Conservation (phyloP, 2,888 invertebrate species). For the Epistrophe eligans region DNA sequence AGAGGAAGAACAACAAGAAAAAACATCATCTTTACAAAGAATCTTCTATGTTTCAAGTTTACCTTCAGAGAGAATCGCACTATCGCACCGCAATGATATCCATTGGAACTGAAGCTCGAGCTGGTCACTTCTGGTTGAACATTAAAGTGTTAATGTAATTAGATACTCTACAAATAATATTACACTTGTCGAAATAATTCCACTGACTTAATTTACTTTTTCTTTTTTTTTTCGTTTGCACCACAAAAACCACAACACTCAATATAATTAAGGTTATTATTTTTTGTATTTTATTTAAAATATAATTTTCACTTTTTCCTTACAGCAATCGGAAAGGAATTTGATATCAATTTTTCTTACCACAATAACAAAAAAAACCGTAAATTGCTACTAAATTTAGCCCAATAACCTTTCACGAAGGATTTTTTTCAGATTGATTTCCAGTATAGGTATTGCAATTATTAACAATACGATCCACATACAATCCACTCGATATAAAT, state of each 20-base stretch:
- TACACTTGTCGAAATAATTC: constrained; percentile 66
- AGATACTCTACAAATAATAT: constrained; percentile 41
- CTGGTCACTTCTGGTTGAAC: constrained; percentile 44
- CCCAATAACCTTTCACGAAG: constrained; percentile 64
- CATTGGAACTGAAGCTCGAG: constrained; percentile 31
- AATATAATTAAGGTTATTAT: constrained; percentile 56
- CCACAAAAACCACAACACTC: constrained; percentile 65
- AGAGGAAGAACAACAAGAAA: background rate
- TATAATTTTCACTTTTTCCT: constrained; percentile 30
- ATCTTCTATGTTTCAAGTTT: constrained; percentile 66
- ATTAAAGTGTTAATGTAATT: constrained; percentile 53
- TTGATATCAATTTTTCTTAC: constrained; percentile 45
- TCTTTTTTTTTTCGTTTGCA: constrained; percentile 35
- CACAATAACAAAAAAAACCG: constrained; percentile 39
- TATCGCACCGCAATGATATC: constrained; percentile 65
- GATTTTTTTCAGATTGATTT: constrained; percentile 44
- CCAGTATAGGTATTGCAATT: background rate
- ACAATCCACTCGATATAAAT: constrained; percentile 45
- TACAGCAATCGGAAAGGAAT: constrained; percentile 18
- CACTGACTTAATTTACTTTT: constrained; percentile 61
- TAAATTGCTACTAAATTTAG: constrained; percentile 25
- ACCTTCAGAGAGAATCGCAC: constrained; percentile 60
- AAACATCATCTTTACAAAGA: constrained; percentile 25
- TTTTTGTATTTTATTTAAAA: background rate
- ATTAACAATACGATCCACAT: constrained; percentile 54